Conservation (phyloP, 1,140 invertebrate genomes). For the Neotoxoptera formosana region DNA sequence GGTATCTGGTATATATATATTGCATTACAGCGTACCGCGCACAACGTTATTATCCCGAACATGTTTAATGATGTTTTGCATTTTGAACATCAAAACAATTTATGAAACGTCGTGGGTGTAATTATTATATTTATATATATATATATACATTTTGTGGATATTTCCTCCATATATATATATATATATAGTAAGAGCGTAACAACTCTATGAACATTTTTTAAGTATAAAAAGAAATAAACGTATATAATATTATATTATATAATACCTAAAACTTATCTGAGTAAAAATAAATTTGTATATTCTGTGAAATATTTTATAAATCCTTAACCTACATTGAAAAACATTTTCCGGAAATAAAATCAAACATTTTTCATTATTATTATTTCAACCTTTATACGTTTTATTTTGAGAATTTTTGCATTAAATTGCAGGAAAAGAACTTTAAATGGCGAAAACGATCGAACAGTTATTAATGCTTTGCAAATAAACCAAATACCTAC, state of each 20-base stretch:
- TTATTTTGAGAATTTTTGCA: not conserved
- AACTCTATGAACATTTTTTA: not conserved
- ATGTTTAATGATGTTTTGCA: not conserved
- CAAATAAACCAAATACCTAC: not conserved
- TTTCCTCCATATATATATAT: not conserved
- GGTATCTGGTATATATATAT: slow-evolving; percentile 2
- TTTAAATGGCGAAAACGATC: not conserved
- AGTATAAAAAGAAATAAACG: not conserved
- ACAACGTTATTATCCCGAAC: not conserved
- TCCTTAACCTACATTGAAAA: not conserved
- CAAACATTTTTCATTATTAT: not conserved
- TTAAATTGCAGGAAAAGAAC: not conserved
- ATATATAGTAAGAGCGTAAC: not conserved
- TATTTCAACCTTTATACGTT: not conserved
- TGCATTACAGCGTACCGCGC: not conserved
- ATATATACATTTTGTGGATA: too few relatives aligned
- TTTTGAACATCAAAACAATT: not conserved
- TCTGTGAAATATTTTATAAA: not conserved
- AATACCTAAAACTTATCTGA: not conserved
- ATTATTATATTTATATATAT: not conserved
- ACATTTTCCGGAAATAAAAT: not conserved
- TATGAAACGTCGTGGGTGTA: not conserved
- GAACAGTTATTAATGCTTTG: not conserved
- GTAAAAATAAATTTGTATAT: not conserved
- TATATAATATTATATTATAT: too few relatives aligned